Evolutionary conservation across 2,888 invertebrate species (phyloP), one percentile per base, ranked within the genome.

Genomic region (Cristatella mucedo): DNA sequence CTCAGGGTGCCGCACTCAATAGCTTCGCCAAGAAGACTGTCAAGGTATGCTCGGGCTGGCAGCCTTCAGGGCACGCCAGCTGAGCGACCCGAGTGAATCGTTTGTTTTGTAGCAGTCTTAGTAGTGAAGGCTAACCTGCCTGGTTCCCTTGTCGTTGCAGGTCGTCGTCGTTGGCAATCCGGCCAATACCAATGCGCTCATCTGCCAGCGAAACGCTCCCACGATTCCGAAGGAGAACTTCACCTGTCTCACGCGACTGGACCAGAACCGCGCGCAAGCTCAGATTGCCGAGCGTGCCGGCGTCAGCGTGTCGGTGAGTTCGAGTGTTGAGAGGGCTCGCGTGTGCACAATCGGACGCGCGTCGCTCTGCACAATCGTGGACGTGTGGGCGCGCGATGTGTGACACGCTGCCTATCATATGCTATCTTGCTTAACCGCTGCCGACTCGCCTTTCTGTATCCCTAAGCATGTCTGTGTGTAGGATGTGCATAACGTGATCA

Each of bases 151-250:
- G 21, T 31, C 29, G 18, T 49, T 49, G 5, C 49, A 70, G 69
- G 63, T 73, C 15, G 72, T 99, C 32, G 95, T 99, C 26, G 97
- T 99, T 51, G 97, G 97, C 30, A 97, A 97, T 68, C 97, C 97
- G 38, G 97, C 97, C 15, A 99, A 99, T 66, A 99, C 97, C 3
- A 97, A 99, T 69, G 93, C 93, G 9, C 70, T 86, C 37, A 85
- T 97, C 52, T 87, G 89, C 65, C 81, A 85, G 9, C 84, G 85
- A 59, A 93, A 87, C 62, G 69, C 70, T 9, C 89, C 91, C 11
- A 82, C 85, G 18, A 93, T 99, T 59, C 91, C 95, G 15, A 79
- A 78, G 53, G 80, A 84, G 62, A 95, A 95, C 68, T 95, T 97
- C 67, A 82, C 85, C 29, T 93, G 93, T 7, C 87, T 97, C 84